Base-by-base conservation (phyloP, 1,140 invertebrate species). In the Drosophila parabipectinata region DNA sequence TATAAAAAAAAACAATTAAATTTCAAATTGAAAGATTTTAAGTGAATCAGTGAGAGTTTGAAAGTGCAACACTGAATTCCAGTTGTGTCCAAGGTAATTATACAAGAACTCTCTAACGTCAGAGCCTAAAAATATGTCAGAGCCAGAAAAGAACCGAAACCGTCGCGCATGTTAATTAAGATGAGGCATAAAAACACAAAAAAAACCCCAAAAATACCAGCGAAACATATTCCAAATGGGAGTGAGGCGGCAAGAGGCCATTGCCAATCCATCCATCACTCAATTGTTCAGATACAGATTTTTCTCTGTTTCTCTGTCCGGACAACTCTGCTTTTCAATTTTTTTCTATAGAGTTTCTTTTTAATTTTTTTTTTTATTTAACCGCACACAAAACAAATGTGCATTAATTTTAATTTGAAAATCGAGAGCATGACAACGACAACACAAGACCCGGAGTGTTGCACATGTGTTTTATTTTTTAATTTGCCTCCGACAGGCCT, bases 231-330 rank as follows among this genome's bases (percentile, higher is more conserved):
- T 24, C 56, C 18, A 41, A 44, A 78, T 66, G 69, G 50, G 44
- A 66, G 73, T 62, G 71, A 60, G 80, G 41, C 41, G 39, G 41
- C 41, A 44, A 44, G 41, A 44, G 41, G 59, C 68, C 64, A 71
- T 52, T 77, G 73, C 62, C 75, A 75, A 79, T 72, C 83, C 83
- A 85, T 85, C 82, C 82, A 87, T 87, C 82, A 87, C 79, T 87
- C 83, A 88, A 88, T 88, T 85, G 73, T 69, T 67, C 50, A 47
- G 57, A 60, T 63, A 54, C 44, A 77, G 51, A 64, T 68, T 81
- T 67, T 26, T 41, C 51, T 30, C 45, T 32, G 52, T 41, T 41
- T 37, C 47, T 18, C 7, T 45, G 1, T 45, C 55, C 37, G 30
- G 32, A 57, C 26, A 79, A 76, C 67, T 72, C 47, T 50, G 50